Percentiles rank a stretch among this genome's conserved stretches.
Conservation (phyloP, 1,140 invertebrate species). For the Parapsyche elsis region DNA sequence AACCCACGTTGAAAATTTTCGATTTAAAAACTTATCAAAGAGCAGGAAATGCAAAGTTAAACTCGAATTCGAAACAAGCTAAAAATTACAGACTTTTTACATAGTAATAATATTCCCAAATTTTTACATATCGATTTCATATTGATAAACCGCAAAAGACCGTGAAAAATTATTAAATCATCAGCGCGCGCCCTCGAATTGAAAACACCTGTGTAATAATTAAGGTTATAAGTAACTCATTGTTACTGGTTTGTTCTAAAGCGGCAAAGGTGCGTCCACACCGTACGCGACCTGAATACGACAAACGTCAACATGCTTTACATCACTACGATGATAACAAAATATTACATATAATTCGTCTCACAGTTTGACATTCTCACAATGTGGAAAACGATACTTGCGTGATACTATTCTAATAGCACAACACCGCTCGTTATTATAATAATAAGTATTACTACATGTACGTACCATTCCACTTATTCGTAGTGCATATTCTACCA, state of each 20-base stretch:
- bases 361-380: constrained; percentile 8
- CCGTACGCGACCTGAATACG: constrained; percentile 8
- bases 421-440: constrained; percentile 3
- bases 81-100: too few species aligned
- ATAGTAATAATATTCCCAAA: too few species aligned
- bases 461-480: too few species aligned
- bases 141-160: too few species aligned
- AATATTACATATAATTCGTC: neutral
- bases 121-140: too few species aligned
- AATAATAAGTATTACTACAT: neutral
- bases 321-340: too few species aligned
- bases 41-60: neutral
- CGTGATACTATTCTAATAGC: constrained; percentile 17
- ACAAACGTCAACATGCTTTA: constrained; percentile 11
- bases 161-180: neutral
- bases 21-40: neutral
- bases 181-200: neutral
- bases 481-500: too few species aligned
- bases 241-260: constrained; percentile 33
- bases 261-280: constrained; percentile 28
- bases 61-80: too few species aligned
- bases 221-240: constrained; percentile 30
- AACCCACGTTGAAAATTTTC: neutral
- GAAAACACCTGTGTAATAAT: neutral
- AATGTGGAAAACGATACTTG: neutral